A percentile compares a stretch with the other conserved stretches of the same genome.
Conservation (phyloP, 1,140 invertebrate genomes). For the Vanessa atalanta region DNA sequence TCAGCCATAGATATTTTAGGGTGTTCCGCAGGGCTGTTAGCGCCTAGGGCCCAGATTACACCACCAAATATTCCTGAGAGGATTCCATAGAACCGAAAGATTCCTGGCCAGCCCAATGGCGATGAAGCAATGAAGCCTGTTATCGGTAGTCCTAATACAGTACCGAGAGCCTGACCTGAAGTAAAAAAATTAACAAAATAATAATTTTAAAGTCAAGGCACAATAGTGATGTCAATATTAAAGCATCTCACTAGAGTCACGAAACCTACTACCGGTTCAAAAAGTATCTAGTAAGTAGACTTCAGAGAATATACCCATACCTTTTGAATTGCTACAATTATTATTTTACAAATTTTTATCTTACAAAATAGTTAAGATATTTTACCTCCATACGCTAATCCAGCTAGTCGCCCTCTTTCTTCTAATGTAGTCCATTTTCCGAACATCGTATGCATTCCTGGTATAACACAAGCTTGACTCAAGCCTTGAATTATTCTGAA, state of each 20-base stretch:
- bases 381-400: constrained; percentile 83
- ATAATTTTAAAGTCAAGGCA: too few species aligned
- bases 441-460: constrained; percentile 88
- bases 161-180: constrained; percentile 82
- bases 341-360: too few species aligned
- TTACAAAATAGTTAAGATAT: neutral
- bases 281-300: too few species aligned
- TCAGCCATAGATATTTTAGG: constrained; percentile 63
- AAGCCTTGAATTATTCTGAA: constrained; percentile 88
- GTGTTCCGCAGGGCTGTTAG: constrained; percentile 66
- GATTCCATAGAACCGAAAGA: constrained; percentile 72
- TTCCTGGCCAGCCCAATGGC: constrained; percentile 82
- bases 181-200: neutral
- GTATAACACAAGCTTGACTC: constrained; percentile 89
- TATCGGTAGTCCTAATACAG: constrained; percentile 83
- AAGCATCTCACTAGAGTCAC: too few species aligned
- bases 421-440: constrained; percentile 88
- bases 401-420: constrained; percentile 83
- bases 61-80: constrained; percentile 54
- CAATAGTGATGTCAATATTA: too few species aligned
- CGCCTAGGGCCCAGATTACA: constrained; percentile 54
- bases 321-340: too few species aligned
- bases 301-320: too few species aligned
- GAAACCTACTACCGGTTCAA: too few species aligned
- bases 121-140: constrained; percentile 82